Base-by-base conservation (phyloP, 2,113 vertebrate genomes). In the Oreochromis spilurus region DNA sequence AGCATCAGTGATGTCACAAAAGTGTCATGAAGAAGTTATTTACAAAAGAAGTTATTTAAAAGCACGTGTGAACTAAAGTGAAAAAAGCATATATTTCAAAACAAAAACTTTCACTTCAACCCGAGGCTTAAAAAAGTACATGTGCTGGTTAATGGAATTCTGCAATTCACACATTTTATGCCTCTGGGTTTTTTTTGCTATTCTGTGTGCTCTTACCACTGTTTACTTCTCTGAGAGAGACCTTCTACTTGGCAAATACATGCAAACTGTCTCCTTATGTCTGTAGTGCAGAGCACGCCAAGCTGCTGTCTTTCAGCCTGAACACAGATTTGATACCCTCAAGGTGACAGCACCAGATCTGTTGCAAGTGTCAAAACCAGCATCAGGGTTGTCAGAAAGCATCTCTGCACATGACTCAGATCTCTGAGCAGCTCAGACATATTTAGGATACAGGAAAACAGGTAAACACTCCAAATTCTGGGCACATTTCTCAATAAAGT, bases 261-360 rank as follows among this genome's bases (percentile, higher is more conserved):
- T 77, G 81, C 83, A 90, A 84, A 87, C 84, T 60, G 87, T 89
- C 87, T 91, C 82, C 89, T 80, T 62, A 67, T 81, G 89, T 92
- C 67, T 91, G 84, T 19, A 45, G 79, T 6, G 82, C 84, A 58
- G 58, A 55, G 89, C 26, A 14, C 8, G 43, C 45, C 24, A 26
- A 80, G 86, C 65, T 79, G 81, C 90, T 34, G 80, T 89, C 85
- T 92, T 84, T 89, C 75, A 65, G 79, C 77, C 82, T 84, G 89
- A 91, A 82, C 84, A 31, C 70, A 60, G 57, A 84, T 86, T 88
- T 92, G 92, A 93, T 92, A 84, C 92, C 91, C 93, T 89, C 34
- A 85, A 94, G 93, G 92, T 93, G 92, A 95, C 94, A 91, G 92
- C 92, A 24, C 88, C 82, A 88, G 91, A 94, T 94, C 87, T 94